A percentile compares a stretch with the other conserved stretches of the same genome.
Evolutionary conservation across 2,888 invertebrate species (phyloP).

Genomic region (Venusia cambrica): DNA sequence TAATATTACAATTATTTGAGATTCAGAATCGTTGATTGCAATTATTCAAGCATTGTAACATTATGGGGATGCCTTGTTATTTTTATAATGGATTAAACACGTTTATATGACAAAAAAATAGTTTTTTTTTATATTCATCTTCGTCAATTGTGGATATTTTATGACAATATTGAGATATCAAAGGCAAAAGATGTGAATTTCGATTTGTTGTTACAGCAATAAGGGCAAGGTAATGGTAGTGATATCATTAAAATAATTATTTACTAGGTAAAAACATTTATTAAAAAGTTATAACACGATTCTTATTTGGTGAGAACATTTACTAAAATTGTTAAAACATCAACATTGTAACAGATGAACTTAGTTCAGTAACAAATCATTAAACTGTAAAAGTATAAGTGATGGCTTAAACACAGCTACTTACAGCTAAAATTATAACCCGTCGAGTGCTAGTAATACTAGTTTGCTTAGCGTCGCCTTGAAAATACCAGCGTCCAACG

Average conservation of each 20-base stretch:
- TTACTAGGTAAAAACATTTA: constrained; percentile 34
- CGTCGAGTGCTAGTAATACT: too few species aligned
- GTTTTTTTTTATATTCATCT: too few species aligned
- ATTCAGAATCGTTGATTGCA: too few species aligned
- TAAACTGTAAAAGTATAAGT: constrained; percentile 4
- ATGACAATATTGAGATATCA: too few species aligned
- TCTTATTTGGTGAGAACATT: constrained; percentile 51
- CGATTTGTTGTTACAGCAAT: too few species aligned
- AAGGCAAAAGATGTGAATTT: too few species aligned
- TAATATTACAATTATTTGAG: constrained; percentile 23
- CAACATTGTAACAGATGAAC: constrained; percentile 20
- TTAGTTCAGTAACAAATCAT: constrained; percentile 24
- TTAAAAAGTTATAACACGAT: constrained; percentile 34
- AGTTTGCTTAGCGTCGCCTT: too few species aligned
- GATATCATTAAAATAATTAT: too few species aligned
- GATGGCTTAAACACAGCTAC: constrained; percentile 6
- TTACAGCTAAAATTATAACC: constrained; percentile 12
- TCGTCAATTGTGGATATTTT: too few species aligned
- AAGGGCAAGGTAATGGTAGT: too few species aligned
- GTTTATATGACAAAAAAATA: constrained; percentile 40
- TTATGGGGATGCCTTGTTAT: constrained; percentile 42
- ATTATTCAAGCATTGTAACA: constrained; percentile 47
- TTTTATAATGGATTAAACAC: constrained; percentile 49
- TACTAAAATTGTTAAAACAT: constrained; percentile 46
- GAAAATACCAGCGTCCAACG: too few species aligned